phyloP scores from a whole-genome alignment of 2,888 invertebrate genomes.

The Drosophila tanythrix region DNA sequence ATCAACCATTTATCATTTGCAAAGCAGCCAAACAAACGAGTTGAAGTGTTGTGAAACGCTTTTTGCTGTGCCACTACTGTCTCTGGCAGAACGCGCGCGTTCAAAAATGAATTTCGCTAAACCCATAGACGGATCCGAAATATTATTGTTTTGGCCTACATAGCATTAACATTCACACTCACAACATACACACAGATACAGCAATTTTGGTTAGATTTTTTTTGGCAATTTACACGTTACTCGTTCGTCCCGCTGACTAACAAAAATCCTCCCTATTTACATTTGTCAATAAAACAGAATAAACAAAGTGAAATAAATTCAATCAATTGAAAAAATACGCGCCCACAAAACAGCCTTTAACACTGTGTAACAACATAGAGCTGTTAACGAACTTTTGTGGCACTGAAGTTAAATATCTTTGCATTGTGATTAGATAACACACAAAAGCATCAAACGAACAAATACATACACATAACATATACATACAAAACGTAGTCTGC shows the following conservation, averaged over 20 bases:
- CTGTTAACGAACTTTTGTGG: conserved; percentile 3
- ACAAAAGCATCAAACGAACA: conserved; percentile 23
- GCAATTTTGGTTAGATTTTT: conserved; percentile 48
- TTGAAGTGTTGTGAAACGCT: conserved; percentile 32
- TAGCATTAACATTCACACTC: conserved; percentile 3
- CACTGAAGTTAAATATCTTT: conserved; percentile 14
- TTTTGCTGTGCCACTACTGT: background rate
- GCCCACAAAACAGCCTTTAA: background rate
- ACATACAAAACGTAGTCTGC: conserved; percentile 42
- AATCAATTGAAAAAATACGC: conserved; percentile 1
- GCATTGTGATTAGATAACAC: conserved; percentile 61
- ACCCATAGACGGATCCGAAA: background rate
- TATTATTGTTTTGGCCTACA: conserved; percentile 4
- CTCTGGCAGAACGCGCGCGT: conserved; percentile 1
- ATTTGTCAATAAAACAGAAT: conserved; percentile 1
- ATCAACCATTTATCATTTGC: background rate
- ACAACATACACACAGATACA: conserved; percentile 20
- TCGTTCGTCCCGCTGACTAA: conserved; percentile 17
- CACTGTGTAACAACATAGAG: conserved; percentile 4
- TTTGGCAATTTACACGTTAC: conserved; percentile 17
- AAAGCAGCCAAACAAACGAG: background rate
- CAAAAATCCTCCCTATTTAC: background rate
- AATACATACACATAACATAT: background rate
- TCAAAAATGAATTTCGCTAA: background rate
- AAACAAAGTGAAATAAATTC: background rate